Evolutionary conservation across 2,797 vertebrate genomes (phyloP).

Genomic region (Lindbergichthys nudifrons): DNA sequence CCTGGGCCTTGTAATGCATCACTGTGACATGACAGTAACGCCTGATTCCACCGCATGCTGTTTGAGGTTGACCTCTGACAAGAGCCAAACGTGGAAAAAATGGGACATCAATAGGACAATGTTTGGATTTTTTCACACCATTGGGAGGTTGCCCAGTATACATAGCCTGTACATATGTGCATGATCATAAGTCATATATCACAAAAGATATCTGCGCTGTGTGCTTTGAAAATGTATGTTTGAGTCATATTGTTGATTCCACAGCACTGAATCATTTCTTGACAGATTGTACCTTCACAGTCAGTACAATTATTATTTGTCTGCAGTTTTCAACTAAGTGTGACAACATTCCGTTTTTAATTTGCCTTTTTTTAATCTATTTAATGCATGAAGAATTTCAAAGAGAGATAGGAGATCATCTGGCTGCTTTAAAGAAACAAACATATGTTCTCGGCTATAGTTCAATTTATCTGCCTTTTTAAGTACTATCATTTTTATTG

Average conservation of each 20-base stretch:
- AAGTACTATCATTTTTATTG: constrained; percentile 3
- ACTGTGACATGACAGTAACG: constrained; percentile 96
- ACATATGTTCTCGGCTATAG: constrained; percentile 30
- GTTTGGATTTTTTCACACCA: constrained; percentile 79
- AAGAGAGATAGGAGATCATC: constrained; percentile 54
- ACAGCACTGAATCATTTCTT: constrained; percentile 64
- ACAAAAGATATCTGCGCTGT: constrained; percentile 43
- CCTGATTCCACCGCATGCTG: constrained; percentile 90
- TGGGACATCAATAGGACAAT: constrained; percentile 85
- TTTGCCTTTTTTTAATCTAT: constrained; percentile 34
- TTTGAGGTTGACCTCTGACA: constrained; percentile 89
- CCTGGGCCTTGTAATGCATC: constrained; percentile 95
- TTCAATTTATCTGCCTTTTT: constrained; percentile 34
- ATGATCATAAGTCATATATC: constrained; percentile 72
- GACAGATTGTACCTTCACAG: constrained; percentile 55
- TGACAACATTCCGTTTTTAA: constrained; percentile 42
- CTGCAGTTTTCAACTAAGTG: constrained; percentile 61
- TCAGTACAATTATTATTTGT: constrained; percentile 65
- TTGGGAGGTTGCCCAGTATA: constrained; percentile 65
- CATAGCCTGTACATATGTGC: constrained; percentile 69
- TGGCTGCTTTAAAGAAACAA: constrained; percentile 28
- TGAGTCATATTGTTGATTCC: constrained; percentile 59
- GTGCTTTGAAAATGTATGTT: constrained; percentile 60
- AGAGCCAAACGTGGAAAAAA: constrained; percentile 81
- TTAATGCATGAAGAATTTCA: constrained; percentile 56